A percentile compares a stretch with the other conserved stretches of the same genome.
Conservation (phyloP, 1,140 invertebrate species). For the Heliconius melpomene region DNA sequence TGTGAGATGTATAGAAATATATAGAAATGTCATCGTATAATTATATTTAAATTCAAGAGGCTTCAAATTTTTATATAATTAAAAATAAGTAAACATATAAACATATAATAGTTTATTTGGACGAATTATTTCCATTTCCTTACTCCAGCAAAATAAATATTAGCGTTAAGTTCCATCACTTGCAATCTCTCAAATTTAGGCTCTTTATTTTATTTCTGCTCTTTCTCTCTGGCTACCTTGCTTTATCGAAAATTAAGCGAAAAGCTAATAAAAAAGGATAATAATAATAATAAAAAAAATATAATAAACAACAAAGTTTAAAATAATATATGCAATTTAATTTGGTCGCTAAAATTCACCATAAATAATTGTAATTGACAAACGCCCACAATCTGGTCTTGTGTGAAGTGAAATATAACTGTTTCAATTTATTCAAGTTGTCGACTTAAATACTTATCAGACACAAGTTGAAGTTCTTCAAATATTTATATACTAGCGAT, state of each 20-base stretch:
- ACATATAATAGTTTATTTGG: too few relatives aligned
- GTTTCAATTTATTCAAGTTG: constrained; percentile 4
- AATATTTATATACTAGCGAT: background rate
- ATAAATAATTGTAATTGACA: constrained; percentile 13
- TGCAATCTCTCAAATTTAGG: background rate
- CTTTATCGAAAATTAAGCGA: background rate
- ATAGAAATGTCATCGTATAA: too few relatives aligned
- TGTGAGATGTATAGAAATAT: too few relatives aligned
- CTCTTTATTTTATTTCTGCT: too few relatives aligned
- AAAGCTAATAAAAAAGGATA: background rate
- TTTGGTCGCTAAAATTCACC: background rate
- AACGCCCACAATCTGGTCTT: background rate
- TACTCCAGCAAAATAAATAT: background rate
- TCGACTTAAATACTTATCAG: background rate
- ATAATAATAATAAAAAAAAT: background rate
- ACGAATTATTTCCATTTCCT: too few relatives aligned
- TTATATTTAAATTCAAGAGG: too few relatives aligned
- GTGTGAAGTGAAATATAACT: constrained; percentile 10
- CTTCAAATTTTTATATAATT: too few relatives aligned
- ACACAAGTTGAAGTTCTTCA: background rate
- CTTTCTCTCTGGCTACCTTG: background rate
- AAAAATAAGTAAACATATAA: too few relatives aligned
- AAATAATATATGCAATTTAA: background rate
- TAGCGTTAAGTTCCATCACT: background rate
- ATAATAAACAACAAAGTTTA: background rate